Conservation (phyloP, 1,140 invertebrate species). For the Hypsibius dujardini region DNA sequence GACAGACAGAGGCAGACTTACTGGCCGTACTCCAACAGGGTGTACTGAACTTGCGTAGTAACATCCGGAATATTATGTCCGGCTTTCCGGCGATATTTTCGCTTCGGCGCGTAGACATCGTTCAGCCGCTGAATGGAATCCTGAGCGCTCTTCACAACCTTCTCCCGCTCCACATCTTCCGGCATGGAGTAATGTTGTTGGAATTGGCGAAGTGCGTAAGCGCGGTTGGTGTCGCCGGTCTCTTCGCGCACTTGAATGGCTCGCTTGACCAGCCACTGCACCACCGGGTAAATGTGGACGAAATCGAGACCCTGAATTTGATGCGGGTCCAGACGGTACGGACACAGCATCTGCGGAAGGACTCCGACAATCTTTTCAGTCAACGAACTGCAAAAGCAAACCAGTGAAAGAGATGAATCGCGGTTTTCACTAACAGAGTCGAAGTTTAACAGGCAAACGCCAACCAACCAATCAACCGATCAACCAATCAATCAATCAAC, state of each 20-base stretch:
- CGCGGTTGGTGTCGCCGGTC: constrained; percentile 49
- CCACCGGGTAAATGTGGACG: constrained; percentile 79
- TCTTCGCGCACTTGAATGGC: constrained; percentile 66
- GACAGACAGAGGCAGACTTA: too few relatives aligned
- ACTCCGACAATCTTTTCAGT: constrained; percentile 88
- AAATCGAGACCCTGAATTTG: constrained; percentile 92
- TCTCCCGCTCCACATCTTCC: constrained; percentile 33
- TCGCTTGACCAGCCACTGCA: constrained; percentile 80
- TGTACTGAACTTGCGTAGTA: constrained; percentile 34
- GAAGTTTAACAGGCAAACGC: too few relatives aligned
- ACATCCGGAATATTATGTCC: constrained; percentile 32
- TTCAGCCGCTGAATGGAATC: constrained; percentile 20
- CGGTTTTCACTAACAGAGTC: too few relatives aligned
- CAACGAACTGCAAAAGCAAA: constrained; percentile 51
- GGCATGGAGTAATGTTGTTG: constrained; percentile 47
- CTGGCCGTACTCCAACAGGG: constrained; percentile 39
- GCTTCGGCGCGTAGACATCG: constrained; percentile 32
- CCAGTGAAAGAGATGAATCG: too few relatives aligned
- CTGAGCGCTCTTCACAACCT: constrained; percentile 18
- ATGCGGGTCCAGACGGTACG: constrained; percentile 79
- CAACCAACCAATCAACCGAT: too few relatives aligned
- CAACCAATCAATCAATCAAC: too few relatives aligned
- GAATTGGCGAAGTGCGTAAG: constrained; percentile 66
- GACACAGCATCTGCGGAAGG: constrained; percentile 77
- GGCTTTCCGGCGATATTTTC: constrained; percentile 33